A percentile compares a stretch with the other conserved stretches of the same genome.
Evolutionary conservation across 2,113 vertebrate genomes (phyloP).

Genomic region (Athene cunicularia): DNA sequence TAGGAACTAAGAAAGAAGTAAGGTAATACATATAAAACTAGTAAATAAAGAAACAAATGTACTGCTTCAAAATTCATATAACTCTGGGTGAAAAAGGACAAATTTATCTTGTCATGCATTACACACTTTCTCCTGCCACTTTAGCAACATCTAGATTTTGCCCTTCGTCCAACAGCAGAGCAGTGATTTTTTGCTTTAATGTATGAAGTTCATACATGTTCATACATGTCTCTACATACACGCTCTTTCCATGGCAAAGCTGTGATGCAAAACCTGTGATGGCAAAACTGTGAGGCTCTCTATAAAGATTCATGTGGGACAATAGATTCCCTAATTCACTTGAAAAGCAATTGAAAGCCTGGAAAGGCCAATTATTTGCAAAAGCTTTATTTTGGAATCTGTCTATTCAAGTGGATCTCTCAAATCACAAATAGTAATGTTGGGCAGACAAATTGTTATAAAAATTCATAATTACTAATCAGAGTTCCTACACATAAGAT

Average conservation of each 20-base stretch:
- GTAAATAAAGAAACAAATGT: not conserved
- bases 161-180: not conserved
- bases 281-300: not conserved
- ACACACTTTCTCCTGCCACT: accelerated
- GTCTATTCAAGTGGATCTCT: not conserved
- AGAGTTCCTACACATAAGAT: not conserved
- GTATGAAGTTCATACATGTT: not conserved
- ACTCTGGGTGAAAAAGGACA: not conserved
- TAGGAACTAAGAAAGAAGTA: not conserved
- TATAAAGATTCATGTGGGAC: not conserved
- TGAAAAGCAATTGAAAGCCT: not conserved
- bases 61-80: not conserved
- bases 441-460: not conserved
- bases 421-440: not conserved
- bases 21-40: not conserved
- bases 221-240: not conserved
- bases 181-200: not conserved
- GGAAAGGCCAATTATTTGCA: not conserved
- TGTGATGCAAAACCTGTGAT: not conserved
- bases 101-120: not conserved
- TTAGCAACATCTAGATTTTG: not conserved
- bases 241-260: not conserved
- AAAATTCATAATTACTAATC: conserved; percentile 32
- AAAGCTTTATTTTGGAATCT: not conserved
- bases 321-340: not conserved